Evolutionary conservation across 2,888 invertebrate species (phyloP), one percentile per base, ranked within the genome.

Genomic region (Stictocephala bisonia): DNA sequence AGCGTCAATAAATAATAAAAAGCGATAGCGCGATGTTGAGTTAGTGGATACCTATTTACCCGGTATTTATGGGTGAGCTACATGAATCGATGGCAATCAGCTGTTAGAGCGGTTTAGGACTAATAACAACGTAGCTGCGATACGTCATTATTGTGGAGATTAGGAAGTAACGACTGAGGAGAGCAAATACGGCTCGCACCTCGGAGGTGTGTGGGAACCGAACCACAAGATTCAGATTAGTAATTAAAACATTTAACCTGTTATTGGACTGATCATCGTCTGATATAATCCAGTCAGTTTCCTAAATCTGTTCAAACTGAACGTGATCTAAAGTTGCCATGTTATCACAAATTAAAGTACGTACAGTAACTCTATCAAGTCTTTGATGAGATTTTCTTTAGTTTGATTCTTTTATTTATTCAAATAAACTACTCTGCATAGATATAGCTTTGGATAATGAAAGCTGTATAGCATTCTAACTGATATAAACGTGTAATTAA

Each of bases 121-220:
- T 60, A 60, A 60, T 60, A 60, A 60, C 60, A 60, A 20, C 60
- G 60, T 60, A 20, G 58, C 31, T 29, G 35, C 58, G 60, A 60
- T 60, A 60, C 60, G 60, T 60, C 35, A 40, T 60, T 60, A 60
- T 40, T 1, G 40, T 20, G 26, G 53, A 70, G 70, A 70, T 70
- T 70, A 70, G 56, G 56, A 70, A 70, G 53, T 70, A 53, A 70
- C 44, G 70, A 27, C 56, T 51, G 24, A 24, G 56, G 70, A 70
- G 40, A 70, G 70, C 56, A 70, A 70, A 70, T 70, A 70, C 70
- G 41, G 26, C 60, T 40, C 20, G 41, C 60, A 60, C 60, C 60
- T 60, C 60, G n/a, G n/a, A n/a, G n/a, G n/a, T n/a, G 18, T 40
- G 40, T 60, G 60, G 60, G 60, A 60, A 60, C 60, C 60, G 9